A percentile compares a stretch with the other conserved stretches of the same genome.
phyloP scores from a whole-genome alignment of 1,140 invertebrate species.

The Aradophagus sp. region DNA sequence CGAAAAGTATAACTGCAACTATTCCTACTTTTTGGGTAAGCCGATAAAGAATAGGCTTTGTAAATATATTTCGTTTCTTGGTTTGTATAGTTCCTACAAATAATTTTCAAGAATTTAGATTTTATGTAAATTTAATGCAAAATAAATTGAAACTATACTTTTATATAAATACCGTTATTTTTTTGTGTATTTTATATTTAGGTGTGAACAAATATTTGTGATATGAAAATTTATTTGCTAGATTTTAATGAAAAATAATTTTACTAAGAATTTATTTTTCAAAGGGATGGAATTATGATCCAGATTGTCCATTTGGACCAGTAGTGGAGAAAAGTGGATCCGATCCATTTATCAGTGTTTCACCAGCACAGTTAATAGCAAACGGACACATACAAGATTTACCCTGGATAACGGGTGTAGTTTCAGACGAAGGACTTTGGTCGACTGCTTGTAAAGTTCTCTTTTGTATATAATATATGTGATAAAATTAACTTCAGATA shows the following conservation, averaged over 20 bases:
- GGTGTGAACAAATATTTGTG: no score
- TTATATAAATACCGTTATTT: no score
- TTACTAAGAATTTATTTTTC: neutral
- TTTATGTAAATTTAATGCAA: no score
- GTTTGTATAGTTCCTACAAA: no score
- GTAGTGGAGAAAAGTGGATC: constrained; percentile 21
- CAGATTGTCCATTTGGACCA: constrained; percentile 14
- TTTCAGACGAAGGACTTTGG: constrained; percentile 19
- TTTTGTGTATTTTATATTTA: no score
- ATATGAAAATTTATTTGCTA: no score
- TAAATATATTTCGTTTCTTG: no score
- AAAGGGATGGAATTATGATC: constrained; percentile 15
- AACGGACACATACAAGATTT: constrained; percentile 17
- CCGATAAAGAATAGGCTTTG: no score
- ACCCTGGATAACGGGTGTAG: constrained; percentile 17
- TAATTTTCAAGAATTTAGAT: no score
- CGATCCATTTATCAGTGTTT: constrained; percentile 5
- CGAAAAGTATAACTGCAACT: constrained; percentile 61
- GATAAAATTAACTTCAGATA: no score
- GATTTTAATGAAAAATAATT: neutral
- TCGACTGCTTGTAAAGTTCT: constrained; percentile 14
- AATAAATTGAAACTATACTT: no score
- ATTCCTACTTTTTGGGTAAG: constrained; percentile 5
- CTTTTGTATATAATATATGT: neutral
- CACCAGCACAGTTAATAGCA: constrained; percentile 8